These are phyloP conservation scores for Eristalinus sepulchralis DNA, from an alignment of 2,888 invertebrate genomes.

Conservation along the genomic window DNA sequence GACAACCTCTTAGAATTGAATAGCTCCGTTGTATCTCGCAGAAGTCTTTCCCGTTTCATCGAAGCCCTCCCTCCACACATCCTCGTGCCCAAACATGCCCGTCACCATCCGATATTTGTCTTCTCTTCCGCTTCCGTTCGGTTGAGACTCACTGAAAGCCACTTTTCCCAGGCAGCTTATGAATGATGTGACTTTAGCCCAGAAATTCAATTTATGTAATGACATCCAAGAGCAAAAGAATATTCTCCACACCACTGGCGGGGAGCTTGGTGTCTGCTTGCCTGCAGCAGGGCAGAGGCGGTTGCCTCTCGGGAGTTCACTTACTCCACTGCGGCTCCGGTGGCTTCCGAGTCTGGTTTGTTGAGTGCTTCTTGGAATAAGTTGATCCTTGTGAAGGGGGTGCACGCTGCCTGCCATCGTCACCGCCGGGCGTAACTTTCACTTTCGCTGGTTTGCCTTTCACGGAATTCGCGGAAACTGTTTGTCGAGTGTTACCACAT, in stretches of 20 bases:
- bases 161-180: background rate
- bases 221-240: background rate
- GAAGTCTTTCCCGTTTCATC: no score
- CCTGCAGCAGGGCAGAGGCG: no score
- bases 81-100: background rate
- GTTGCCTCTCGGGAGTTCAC: no score
- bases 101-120: background rate
- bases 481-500: slow-evolving; percentile 37
- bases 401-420: background rate
- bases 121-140: background rate
- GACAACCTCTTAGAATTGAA: no score
- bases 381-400: background rate
- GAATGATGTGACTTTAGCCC: slow-evolving; percentile 5
- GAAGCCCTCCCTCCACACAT: no score
- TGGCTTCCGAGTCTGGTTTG: background rate
- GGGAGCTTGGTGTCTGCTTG: background rate
- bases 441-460: slow-evolving; percentile 50
- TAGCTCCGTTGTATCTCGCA: no score
- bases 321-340: background rate
- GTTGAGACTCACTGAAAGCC: background rate
- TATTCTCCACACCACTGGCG: background rate
- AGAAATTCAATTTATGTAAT: slow-evolving; percentile 25
- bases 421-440: slow-evolving; percentile 28
- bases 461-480: slow-evolving; percentile 43
- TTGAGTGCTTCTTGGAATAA: background rate